Evolutionary conservation across 2,797 vertebrate species (phyloP).

Genomic region (Platyrinchus mystaceus): DNA sequence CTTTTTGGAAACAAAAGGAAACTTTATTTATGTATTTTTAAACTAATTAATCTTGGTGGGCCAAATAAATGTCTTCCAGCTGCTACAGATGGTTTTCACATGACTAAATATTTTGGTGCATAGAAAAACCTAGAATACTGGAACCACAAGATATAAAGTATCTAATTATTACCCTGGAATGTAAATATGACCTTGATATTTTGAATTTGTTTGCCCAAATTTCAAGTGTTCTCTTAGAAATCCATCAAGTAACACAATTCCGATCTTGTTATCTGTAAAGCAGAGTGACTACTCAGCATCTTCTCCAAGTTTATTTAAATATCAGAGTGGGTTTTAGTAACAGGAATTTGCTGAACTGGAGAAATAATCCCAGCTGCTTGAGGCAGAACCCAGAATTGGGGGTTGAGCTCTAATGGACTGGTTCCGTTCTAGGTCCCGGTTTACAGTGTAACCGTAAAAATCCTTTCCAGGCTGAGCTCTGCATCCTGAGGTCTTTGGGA

Average conservation of each 20-base stretch:
- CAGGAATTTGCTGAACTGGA: not conserved
- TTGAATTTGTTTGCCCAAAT: not conserved
- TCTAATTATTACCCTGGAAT: slow-evolving; percentile 18
- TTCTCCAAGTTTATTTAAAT: not conserved
- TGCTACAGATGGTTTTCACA: slow-evolving; percentile 53
- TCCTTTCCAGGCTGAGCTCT: slow-evolving; percentile 9
- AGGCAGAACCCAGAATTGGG: not conserved
- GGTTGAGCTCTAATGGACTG: not conserved
- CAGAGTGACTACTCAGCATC: not conserved
- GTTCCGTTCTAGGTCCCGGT: not conserved
- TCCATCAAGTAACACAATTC: not conserved
- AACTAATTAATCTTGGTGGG: not conserved
- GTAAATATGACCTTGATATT: not conserved
- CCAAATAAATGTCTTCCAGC: slow-evolving; percentile 40
- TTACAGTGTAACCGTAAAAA: not conserved
- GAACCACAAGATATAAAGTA: not conserved
- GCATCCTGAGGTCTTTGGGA: not conserved
- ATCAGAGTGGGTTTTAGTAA: not conserved
- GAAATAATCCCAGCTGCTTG: not conserved
- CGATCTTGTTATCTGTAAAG: not conserved
- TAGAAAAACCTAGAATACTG: slow-evolving; percentile 5
- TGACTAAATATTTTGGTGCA: not conserved
- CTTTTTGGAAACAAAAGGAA: slow-evolving; percentile 9
- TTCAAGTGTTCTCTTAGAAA: slow-evolving; percentile 3
- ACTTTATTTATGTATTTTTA: not conserved